A percentile compares a stretch with the other conserved stretches of the same genome.
Evolutionary conservation across 2,113 vertebrate species (phyloP).

Genomic region (Sinocyclocheilus anophthalmus): DNA sequence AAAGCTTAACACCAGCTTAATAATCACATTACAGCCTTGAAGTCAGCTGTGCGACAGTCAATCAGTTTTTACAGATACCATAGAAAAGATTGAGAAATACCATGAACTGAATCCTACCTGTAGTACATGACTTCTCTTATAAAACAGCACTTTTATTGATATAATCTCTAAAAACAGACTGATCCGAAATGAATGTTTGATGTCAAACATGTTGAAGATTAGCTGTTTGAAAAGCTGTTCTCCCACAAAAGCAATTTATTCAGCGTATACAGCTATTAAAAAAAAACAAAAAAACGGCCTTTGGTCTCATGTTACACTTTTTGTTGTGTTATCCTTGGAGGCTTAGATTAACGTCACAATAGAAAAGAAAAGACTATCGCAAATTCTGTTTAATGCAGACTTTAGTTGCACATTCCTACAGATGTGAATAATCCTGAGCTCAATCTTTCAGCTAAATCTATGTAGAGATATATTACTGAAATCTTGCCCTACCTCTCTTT

Average conservation of each 20-base stretch:
- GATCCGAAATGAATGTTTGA: too few relatives aligned
- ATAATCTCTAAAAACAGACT: not conserved
- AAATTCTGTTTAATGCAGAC: not conserved
- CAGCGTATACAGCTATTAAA: too few relatives aligned
- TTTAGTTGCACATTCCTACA: not conserved
- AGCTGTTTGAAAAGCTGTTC: too few relatives aligned
- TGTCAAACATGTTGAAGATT: not conserved
- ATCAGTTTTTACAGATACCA: not conserved
- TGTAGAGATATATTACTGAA: not conserved
- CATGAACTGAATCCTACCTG: too few relatives aligned
- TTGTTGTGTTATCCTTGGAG: not conserved
- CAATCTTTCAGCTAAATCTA: not conserved
- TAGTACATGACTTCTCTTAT: too few relatives aligned
- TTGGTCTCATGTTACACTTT: not conserved
- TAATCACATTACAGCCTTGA: not conserved
- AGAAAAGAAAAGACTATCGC: not conserved
- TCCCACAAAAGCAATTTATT: too few relatives aligned
- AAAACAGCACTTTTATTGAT: not conserved
- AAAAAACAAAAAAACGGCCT: too few relatives aligned
- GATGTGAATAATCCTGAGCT: not conserved
- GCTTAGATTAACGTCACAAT: not conserved
- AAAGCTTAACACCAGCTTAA: not conserved
- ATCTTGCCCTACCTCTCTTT: conserved; percentile 79
- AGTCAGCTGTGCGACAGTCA: not conserved
- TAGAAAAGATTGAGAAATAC: too few relatives aligned